A percentile compares a stretch with the other conserved stretches of the same genome.
phyloP scores from a whole-genome alignment of 92 coral and sea anemone species.

The Porites lobata region DNA sequence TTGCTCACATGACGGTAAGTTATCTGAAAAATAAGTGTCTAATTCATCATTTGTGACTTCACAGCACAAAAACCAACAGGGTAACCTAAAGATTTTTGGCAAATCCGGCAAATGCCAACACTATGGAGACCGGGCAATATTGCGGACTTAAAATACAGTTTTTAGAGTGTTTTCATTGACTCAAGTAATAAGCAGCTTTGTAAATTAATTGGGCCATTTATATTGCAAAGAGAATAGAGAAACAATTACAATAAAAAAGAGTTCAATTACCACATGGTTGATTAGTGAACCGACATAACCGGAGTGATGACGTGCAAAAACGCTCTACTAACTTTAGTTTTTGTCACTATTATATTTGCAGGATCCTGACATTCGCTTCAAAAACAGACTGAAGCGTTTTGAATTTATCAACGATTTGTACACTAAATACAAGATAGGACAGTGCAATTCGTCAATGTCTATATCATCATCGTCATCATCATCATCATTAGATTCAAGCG shows the following conservation, averaged over 20 bases:
- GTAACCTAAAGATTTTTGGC: too few relatives aligned
- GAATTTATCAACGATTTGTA: conserved; percentile 51
- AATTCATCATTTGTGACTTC: background rate
- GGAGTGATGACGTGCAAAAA: background rate
- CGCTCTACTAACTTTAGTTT: background rate
- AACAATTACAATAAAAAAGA: too few relatives aligned
- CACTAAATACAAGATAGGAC: conserved; percentile 41
- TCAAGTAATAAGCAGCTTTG: too few relatives aligned
- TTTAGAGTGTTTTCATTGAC: too few relatives aligned
- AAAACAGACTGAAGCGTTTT: conserved; percentile 51
- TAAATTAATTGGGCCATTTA: too few relatives aligned
- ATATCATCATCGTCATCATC: background rate
- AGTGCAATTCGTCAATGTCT: background rate
- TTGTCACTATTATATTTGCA: background rate
- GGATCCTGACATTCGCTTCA: conserved; percentile 52
- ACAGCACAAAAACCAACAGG: background rate
- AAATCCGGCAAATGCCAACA: too few relatives aligned
- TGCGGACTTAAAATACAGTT: too few relatives aligned
- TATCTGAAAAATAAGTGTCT: too few relatives aligned
- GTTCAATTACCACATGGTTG: background rate
- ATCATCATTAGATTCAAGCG: background rate
- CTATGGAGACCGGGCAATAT: too few relatives aligned
- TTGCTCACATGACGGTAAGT: conserved; percentile 53
- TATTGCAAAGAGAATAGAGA: too few relatives aligned
- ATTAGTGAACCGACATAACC: background rate